Evolutionary conservation across 2,113 vertebrate species (phyloP).

Genomic region (Leptosomus discolor): DNA sequence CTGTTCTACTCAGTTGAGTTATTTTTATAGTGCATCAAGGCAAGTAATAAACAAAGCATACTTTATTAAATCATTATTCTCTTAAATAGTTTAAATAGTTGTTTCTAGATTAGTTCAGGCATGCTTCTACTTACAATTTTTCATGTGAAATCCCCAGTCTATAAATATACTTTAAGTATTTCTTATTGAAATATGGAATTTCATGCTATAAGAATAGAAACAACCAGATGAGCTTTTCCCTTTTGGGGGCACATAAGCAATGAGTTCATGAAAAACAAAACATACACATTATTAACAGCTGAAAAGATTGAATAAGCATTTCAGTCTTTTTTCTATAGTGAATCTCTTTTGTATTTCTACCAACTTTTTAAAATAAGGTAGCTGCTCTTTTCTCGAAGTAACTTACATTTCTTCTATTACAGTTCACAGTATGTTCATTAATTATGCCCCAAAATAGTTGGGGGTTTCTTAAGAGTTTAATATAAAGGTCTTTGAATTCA

Average conservation of each 20-base stretch:
- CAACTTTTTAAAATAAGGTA: not conserved
- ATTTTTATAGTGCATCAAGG: constrained; percentile 26
- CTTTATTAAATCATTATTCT: not conserved
- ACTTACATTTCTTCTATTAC: not conserved
- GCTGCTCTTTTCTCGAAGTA: not conserved
- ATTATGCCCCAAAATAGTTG: not conserved
- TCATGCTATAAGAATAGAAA: not conserved
- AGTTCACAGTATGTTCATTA: not conserved
- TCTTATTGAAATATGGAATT: not conserved
- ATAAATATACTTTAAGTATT: not conserved
- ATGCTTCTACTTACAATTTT: not conserved
- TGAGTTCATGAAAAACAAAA: not conserved
- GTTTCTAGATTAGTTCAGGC: not conserved
- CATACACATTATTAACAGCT: not conserved
- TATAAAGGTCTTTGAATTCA: not conserved
- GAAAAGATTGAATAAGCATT: not conserved
- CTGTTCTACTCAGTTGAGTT: not conserved
- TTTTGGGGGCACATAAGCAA: not conserved
- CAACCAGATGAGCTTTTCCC: not conserved
- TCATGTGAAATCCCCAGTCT: not conserved
- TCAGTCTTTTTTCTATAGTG: not conserved
- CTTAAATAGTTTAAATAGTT: not conserved
- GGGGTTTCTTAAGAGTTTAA: not conserved
- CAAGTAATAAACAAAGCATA: constrained; percentile 1
- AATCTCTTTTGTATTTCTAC: not conserved